A percentile compares a stretch with the other conserved stretches of the same genome.
Evolutionary conservation across 1,140 invertebrate genomes (phyloP).

Genomic region (Babylonia areolata): DNA sequence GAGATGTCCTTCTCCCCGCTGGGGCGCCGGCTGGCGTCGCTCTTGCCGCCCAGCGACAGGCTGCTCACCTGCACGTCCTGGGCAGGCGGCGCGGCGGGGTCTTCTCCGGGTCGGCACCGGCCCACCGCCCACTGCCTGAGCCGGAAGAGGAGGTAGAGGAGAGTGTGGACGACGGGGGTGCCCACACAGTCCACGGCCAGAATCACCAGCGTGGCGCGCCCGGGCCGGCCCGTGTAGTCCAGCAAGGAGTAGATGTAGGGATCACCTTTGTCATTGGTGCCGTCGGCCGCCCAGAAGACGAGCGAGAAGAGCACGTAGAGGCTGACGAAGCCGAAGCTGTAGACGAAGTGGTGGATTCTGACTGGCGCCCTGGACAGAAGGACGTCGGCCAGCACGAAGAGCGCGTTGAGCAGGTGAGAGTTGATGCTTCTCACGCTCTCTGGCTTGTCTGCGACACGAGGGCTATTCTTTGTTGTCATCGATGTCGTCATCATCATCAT

Average conservation of each 20-base stretch:
- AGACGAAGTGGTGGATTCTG: conserved; percentile 83
- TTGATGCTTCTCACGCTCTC: conserved; percentile 51
- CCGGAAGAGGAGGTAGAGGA: conserved; percentile 60
- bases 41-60: not conserved
- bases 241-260: conserved; percentile 70
- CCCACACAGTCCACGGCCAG: conserved; percentile 48
- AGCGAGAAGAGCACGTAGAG: conserved; percentile 84
- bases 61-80: not conserved
- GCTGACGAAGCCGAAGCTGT: conserved; percentile 80
- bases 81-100: not conserved
- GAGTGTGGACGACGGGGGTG: conserved; percentile 57
- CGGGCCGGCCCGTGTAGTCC: conserved; percentile 63
- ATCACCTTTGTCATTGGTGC: conserved; percentile 77
- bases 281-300: conserved; percentile 84
- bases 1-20: not conserved
- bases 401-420: conserved; percentile 83
- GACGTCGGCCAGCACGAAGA: conserved; percentile 85
- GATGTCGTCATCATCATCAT: conserved; percentile 28
- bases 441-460: conserved; percentile 50
- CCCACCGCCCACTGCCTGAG: conserved; percentile 43
- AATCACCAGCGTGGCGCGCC: conserved; percentile 46
- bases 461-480: conserved; percentile 41
- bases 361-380: conserved; percentile 83
- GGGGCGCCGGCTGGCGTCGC: not conserved
- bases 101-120: not conserved